Evolutionary conservation across 2,797 vertebrate genomes (phyloP), one percentile per base, ranked within the genome.

Genomic region (Loris lydekkerianus): DNA sequence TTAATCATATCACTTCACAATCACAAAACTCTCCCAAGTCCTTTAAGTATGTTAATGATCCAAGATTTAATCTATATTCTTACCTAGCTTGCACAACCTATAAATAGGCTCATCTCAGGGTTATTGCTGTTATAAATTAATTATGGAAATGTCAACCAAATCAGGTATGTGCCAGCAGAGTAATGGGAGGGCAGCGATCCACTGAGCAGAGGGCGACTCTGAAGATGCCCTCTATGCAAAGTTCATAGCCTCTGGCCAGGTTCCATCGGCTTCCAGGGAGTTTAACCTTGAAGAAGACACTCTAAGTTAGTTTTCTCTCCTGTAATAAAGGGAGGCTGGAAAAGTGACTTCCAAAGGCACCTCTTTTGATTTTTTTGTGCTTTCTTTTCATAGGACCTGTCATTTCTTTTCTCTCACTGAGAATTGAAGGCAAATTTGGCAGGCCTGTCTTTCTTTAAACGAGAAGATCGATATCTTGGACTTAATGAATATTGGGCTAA

Each of bases 281-380:
- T 99, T 99, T 99, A 99, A 99, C 99, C 99, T 99, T 99, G 99
- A 98, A 97, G 97, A 96, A 95, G 97, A 98, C 89, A 97, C 93
- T 97, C 70, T 93, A 96, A 98, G 97, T 96, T 85, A 86, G 65
- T 77, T 97, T 97, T 82, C 61, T 84, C 89, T 60, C 17, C 18
- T 96, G 96, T 96, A 96, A 97, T 3, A 92, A 96, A 96, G 89
- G 95, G 91, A 78, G 86, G 93, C 78, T 96, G 73, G 86, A 89
- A 91, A 97, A 97, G 63, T 76, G 83, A 96, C 94, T 97, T 89
- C 93, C 13, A n/a, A 85, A 93, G 94, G 83, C 37, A 4, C 56
- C 86, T 95, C 78, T 96, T 96, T 83, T 46, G 56, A 95, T 81
- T 63, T 78, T 40, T 78, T 8, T 34, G 27, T 11, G 49, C 9